Evolutionary conservation across 2,113 vertebrate genomes (phyloP).

Genomic region (Notothenia coriiceps): DNA sequence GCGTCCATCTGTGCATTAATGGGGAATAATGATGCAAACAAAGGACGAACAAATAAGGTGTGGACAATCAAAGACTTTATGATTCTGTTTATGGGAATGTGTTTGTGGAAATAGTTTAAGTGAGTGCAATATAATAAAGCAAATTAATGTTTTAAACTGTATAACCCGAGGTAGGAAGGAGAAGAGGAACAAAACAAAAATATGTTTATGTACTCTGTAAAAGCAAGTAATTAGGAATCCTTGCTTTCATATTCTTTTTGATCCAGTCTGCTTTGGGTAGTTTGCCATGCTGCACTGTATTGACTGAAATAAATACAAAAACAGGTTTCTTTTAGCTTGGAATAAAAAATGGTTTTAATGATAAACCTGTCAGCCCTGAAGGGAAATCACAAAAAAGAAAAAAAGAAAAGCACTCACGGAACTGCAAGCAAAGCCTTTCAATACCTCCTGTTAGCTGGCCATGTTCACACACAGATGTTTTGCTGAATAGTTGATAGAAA

Average conservation of each 20-base stretch:
- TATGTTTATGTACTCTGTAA: conserved; percentile 6
- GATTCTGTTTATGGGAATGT: conserved; percentile 55
- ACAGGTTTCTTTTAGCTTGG: conserved; percentile 7
- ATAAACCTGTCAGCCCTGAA: conserved; percentile 16
- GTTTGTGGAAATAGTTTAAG: conserved; percentile 21
- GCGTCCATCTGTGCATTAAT: conserved; percentile 65
- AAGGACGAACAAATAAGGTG: conserved; percentile 47
- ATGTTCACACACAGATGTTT: neutral
- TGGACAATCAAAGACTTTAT: conserved; percentile 38
- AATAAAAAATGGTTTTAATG: conserved; percentile 29
- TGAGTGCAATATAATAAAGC: conserved; percentile 10
- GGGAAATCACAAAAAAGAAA: conserved; percentile 13
- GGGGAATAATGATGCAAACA: conserved; percentile 55
- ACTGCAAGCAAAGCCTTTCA: neutral
- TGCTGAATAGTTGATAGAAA: neutral
- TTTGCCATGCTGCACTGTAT: conserved; percentile 36
- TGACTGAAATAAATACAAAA: conserved; percentile 45
- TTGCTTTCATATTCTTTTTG: conserved; percentile 62
- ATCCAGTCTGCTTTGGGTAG: conserved; percentile 35
- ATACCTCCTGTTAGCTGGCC: neutral
- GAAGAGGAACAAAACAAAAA: conserved; percentile 48
- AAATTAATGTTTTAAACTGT: conserved; percentile 25
- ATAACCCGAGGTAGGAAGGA: conserved; percentile 42
- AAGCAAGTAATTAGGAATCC: conserved; percentile 46
- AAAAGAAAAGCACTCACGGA: conserved; percentile 1